Evolutionary conservation across 2,888 invertebrate species (phyloP).

Genomic region (Vannuccia rotundouncinata): DNA sequence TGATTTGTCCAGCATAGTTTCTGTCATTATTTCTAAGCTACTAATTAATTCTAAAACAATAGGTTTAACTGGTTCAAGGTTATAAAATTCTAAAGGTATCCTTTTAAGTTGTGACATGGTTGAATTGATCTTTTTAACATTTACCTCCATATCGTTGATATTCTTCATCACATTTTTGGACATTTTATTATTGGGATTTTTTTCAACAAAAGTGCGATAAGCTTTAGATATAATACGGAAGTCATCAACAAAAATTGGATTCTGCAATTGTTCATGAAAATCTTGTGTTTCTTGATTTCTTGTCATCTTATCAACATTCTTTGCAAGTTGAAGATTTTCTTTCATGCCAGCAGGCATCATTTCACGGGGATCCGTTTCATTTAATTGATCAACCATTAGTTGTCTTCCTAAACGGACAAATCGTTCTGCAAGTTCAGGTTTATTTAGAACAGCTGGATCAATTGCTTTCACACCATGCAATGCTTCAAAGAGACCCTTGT

Average conservation of each 20-base stretch:
- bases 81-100: not conserved
- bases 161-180: not conserved
- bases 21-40: constrained; percentile 18
- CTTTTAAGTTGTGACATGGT: not conserved
- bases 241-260: constrained; percentile 2
- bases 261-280: not conserved
- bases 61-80: constrained; percentile 3
- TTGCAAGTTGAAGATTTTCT: constrained; percentile 2
- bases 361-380: constrained; percentile 22
- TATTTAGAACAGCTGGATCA: constrained; percentile 16
- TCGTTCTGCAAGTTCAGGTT: constrained; percentile 13
- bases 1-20: not conserved
- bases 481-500: constrained; percentile 10
- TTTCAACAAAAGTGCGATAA: no score
- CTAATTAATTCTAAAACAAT: not conserved
- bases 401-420: constrained; percentile 18
- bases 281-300: not conserved
- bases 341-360: constrained; percentile 27
- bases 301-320: not conserved
- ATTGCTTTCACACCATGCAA: constrained; percentile 11
- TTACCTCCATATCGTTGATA: not conserved
- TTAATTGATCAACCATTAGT: constrained; percentile 25
- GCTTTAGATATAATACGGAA: no score
- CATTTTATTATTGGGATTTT: no score
- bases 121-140: not conserved